Evolutionary conservation across 2,888 invertebrate species (phyloP).

Genomic region (Anarsia innoxiella): DNA sequence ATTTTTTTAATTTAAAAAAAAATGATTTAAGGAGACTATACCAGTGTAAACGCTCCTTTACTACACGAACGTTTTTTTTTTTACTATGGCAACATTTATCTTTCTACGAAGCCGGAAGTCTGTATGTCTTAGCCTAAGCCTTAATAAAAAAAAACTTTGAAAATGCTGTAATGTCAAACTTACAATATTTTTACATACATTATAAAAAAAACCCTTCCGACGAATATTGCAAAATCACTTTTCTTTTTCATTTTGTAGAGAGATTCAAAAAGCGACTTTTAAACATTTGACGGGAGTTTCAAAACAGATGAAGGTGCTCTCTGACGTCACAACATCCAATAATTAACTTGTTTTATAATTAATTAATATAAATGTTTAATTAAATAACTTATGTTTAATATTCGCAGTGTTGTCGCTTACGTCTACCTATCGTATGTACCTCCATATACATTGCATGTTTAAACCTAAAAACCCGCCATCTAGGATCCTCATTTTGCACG

Average conservation of each 20-base stretch:
- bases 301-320: slow-evolving; percentile 45
- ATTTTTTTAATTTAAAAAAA: slow-evolving; percentile 42
- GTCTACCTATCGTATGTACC: slow-evolving; percentile 37
- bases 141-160: slow-evolving; percentile 33
- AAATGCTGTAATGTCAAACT: slow-evolving; percentile 40
- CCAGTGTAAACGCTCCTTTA: slow-evolving; percentile 17
- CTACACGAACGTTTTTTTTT: slow-evolving; percentile 46
- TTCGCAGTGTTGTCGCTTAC: slow-evolving; percentile 64
- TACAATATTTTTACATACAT: slow-evolving; percentile 32
- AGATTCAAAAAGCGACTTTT: too few species aligned
- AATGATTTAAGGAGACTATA: too few species aligned
- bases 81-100: slow-evolving; percentile 64
- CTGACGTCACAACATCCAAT: slow-evolving; percentile 59
- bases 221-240: slow-evolving; percentile 3
- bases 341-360: slow-evolving; percentile 22
- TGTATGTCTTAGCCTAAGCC: slow-evolving; percentile 52
- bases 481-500: slow-evolving; percentile 12
- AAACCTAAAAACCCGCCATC: slow-evolving; percentile 31
- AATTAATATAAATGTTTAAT: slow-evolving; percentile 34
- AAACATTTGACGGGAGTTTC: slow-evolving; percentile 10
- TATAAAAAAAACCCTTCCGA: slow-evolving; percentile 30
- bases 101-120: slow-evolving; percentile 30
- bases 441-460: slow-evolving; percentile 34
- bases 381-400: slow-evolving; percentile 61
- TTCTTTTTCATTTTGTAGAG: not conserved